These are phyloP conservation scores for Volucella inanis DNA, from an alignment of 2,888 invertebrate species.

Conservation along the genomic window DNA sequence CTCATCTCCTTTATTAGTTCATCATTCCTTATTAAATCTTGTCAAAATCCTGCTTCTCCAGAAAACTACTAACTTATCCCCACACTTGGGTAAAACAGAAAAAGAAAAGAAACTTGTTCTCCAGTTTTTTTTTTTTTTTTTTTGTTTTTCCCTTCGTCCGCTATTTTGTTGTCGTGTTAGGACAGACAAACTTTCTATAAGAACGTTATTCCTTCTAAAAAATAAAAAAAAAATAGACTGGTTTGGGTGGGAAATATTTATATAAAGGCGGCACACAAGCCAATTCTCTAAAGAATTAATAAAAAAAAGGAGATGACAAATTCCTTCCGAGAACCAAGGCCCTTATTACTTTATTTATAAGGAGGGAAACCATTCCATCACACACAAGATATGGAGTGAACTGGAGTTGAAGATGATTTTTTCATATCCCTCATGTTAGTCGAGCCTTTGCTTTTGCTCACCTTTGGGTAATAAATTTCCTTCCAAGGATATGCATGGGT, in stretches of 20 bases:
- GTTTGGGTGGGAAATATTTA: neutral
- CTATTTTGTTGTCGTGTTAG: constrained; percentile 24
- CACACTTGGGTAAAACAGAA: neutral
- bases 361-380: constrained; percentile 3
- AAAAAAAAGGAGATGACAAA: constrained; percentile 19
- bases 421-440: constrained; percentile 38
- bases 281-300: constrained; percentile 20
- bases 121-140: neutral
- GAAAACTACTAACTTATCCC: constrained; percentile 26
- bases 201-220: constrained; percentile 9
- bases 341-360: constrained; percentile 60
- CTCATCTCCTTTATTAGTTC: constrained; percentile 60
- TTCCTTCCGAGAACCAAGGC: constrained; percentile 36
- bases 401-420: constrained; percentile 37
- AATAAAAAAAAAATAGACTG: neutral
- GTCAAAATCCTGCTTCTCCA: constrained; percentile 43
- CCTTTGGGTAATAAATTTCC: constrained; percentile 23
- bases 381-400: neutral
- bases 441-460: constrained; percentile 22
- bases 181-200: constrained; percentile 53
- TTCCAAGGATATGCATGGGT: constrained; percentile 22
- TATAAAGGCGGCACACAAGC: constrained; percentile 3
- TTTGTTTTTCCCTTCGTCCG: neutral
- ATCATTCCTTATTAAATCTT: constrained; percentile 59
- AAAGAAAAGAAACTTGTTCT: constrained; percentile 28